A percentile compares a stretch with the other conserved stretches of the same genome.
Conservation (phyloP, 1,140 invertebrate species). For the Zaprionus camerounensis region DNA sequence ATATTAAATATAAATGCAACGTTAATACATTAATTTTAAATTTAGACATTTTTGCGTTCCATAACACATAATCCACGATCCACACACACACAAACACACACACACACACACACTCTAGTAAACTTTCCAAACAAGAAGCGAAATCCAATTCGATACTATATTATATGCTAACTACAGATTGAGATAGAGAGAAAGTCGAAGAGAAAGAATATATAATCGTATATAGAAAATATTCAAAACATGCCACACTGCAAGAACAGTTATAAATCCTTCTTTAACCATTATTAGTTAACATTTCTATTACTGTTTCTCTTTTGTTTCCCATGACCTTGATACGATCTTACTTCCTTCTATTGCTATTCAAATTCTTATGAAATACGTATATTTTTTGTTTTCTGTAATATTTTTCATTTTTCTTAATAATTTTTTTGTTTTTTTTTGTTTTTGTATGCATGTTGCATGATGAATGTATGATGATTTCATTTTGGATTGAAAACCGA, state of each 20-base stretch:
- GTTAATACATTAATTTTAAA: slow-evolving; percentile 57
- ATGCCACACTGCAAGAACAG: slow-evolving; percentile 48
- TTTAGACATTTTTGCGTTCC: slow-evolving; percentile 58
- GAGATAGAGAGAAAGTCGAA: not conserved
- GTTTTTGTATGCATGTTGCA: slow-evolving; percentile 43
- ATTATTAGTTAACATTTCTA: not conserved
- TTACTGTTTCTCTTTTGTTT: not conserved
- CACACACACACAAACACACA: slow-evolving; percentile 27
- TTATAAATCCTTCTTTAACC: not conserved
- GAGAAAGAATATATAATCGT: slow-evolving; percentile 41
- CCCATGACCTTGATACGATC: not conserved
- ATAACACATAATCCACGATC: slow-evolving; percentile 42
- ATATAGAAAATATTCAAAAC: slow-evolving; percentile 50
- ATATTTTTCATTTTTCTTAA: slow-evolving; percentile 26
- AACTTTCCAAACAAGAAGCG: slow-evolving; percentile 43
- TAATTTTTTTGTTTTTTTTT: slow-evolving; percentile 4
- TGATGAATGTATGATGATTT: slow-evolving; percentile 34
- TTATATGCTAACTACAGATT: slow-evolving; percentile 35
- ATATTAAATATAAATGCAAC: slow-evolving; percentile 51
- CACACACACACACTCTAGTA: slow-evolving; percentile 36
- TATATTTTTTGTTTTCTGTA: slow-evolving; percentile 19
- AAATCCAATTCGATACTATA: slow-evolving; percentile 52
- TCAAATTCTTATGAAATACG: slow-evolving; percentile 15
- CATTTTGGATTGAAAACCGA: slow-evolving; percentile 26
- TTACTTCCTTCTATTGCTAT: not conserved